Evolutionary conservation across 1,140 invertebrate genomes (phyloP).

Genomic region (Megathymus violae): DNA sequence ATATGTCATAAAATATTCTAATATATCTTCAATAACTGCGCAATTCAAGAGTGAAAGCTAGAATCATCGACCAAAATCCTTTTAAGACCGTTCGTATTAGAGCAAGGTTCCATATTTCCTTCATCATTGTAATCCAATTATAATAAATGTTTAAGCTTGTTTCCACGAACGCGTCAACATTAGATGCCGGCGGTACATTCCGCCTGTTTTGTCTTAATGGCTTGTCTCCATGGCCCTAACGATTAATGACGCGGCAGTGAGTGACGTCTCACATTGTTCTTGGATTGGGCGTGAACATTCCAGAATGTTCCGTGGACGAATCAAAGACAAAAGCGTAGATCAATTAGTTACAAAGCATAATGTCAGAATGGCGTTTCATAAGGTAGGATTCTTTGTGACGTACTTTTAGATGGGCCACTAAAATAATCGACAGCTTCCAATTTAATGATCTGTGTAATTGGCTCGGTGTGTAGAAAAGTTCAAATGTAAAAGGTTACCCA

Average conservation of each 20-base stretch:
- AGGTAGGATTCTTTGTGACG: background rate
- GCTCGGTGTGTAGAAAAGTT: no score
- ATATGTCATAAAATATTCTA: no score
- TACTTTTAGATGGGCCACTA: background rate
- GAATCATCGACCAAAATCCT: background rate
- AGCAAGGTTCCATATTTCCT: background rate
- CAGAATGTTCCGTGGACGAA: conserved; percentile 1
- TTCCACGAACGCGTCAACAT: background rate
- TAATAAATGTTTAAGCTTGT: background rate
- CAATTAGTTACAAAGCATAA: background rate
- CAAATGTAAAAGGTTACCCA: no score
- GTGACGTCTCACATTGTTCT: conserved; percentile 12
- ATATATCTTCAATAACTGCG: no score
- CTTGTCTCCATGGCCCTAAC: background rate
- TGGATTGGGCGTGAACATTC: background rate
- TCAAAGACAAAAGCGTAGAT: background rate
- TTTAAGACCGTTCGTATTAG: background rate
- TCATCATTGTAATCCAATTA: background rate
- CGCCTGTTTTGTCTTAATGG: conserved; percentile 1
- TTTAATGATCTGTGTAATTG: no score
- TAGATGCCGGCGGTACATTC: background rate
- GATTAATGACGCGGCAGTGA: conserved; percentile 10
- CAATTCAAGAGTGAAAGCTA: no score
- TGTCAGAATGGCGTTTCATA: background rate
- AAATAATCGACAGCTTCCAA: no score